phyloP scores from a whole-genome alignment of 1,140 invertebrate species.

The Rhagoletis zephyria region DNA sequence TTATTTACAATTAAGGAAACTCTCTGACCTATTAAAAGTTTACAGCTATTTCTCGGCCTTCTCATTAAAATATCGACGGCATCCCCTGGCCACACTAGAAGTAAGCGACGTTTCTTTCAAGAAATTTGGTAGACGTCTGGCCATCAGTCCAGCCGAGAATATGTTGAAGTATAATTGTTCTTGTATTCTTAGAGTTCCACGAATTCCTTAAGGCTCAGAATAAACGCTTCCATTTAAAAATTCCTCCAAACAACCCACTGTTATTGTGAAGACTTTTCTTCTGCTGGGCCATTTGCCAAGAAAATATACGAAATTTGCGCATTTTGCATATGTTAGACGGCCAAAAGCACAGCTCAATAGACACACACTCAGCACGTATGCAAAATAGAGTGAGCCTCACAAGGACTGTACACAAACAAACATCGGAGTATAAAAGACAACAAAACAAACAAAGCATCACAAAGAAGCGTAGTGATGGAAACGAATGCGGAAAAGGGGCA shows the following conservation, averaged over 20 bases:
- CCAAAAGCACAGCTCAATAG: neutral
- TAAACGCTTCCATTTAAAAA: neutral
- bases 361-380: neutral
- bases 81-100: no score
- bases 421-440: neutral
- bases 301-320: slow-evolving; percentile 11
- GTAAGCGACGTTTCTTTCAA: no score
- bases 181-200: no score
- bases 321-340: slow-evolving; percentile 25
- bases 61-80: no score
- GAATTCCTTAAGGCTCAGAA: no score
- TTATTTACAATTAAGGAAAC: no score
- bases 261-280: neutral
- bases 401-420: neutral
- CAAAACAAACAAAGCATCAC: slow-evolving; percentile 1
- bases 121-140: no score
- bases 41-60: no score
- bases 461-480: neutral
- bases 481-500: neutral
- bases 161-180: no score
- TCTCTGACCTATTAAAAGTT: no score
- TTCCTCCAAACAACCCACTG: neutral
- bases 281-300: neutral
- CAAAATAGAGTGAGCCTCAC: neutral
- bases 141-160: no score